These are phyloP conservation scores for Connochaetes taurinus DNA, from an alignment of 2,113 vertebrate species.

Conservation along the genomic window DNA sequence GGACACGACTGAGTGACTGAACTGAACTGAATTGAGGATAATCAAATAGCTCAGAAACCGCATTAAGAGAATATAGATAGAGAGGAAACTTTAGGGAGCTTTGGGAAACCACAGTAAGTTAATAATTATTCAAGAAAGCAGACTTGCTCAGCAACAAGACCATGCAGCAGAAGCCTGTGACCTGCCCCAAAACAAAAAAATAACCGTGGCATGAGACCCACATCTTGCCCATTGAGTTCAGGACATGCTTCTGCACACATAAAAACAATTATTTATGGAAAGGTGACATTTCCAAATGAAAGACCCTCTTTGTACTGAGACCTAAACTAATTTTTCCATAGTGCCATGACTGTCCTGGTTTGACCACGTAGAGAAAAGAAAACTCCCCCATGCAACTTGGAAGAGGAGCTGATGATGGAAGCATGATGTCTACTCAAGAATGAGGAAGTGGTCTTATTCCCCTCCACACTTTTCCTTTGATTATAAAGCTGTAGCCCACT, in stretches of 20 bases:
- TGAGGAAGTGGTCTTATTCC: background rate
- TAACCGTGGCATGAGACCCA: background rate
- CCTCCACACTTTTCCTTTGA: background rate
- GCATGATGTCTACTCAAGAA: background rate
- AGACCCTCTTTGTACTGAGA: background rate
- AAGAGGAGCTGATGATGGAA: background rate
- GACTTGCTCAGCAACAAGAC: background rate
- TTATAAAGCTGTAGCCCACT: background rate
- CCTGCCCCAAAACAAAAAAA: background rate
- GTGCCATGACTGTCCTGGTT: background rate
- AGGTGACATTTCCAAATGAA: background rate
- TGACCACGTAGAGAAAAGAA: background rate
- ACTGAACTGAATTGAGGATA: background rate
- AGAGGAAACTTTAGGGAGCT: background rate
- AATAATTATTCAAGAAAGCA: background rate
- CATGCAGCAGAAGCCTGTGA: background rate
- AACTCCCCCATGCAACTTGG: background rate
- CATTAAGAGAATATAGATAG: background rate
- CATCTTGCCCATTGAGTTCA: background rate
- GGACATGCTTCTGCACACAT: background rate
- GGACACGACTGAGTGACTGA: background rate
- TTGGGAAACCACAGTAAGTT: background rate
- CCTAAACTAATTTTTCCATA: background rate
- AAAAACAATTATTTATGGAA: background rate
- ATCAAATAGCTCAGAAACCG: background rate